phyloP scores from a whole-genome alignment of 2,797 vertebrate species.

The Fistularia tabacaria region DNA sequence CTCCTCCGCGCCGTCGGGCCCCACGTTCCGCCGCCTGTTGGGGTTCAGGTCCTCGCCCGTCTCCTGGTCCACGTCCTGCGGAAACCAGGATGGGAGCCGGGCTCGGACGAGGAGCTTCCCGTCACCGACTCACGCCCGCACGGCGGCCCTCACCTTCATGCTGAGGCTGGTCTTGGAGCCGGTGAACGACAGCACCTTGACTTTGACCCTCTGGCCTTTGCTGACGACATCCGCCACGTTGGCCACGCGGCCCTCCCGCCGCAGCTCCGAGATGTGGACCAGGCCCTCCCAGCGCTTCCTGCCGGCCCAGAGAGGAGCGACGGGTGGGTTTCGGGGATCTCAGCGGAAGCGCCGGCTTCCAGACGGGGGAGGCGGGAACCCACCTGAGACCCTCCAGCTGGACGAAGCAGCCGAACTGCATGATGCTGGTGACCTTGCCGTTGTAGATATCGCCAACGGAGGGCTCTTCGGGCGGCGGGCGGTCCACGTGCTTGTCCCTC shows the following conservation, averaged over 20 bases:
- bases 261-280: slow-evolving; percentile 96
- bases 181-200: slow-evolving; percentile 97
- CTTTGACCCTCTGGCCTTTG: slow-evolving; percentile 96
- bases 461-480: slow-evolving; percentile 92
- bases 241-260: slow-evolving; percentile 92
- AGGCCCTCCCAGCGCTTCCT: slow-evolving; percentile 98
- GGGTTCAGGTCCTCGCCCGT: slow-evolving; percentile 96
- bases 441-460: slow-evolving; percentile 96
- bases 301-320: neutral
- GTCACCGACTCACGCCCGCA: neutral
- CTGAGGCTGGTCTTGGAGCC: slow-evolving; percentile 98
- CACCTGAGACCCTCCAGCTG: slow-evolving; percentile 96
- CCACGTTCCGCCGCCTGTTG: slow-evolving; percentile 87
- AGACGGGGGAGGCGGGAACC: slow-evolving; percentile 14
- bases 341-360: neutral
- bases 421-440: slow-evolving; percentile 96
- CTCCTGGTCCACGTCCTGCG: slow-evolving; percentile 95
- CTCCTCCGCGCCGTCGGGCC: slow-evolving; percentile 85
- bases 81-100: too few species aligned
- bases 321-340: too few species aligned
- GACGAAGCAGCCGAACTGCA: slow-evolving; percentile 99
- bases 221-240: slow-evolving; percentile 97
- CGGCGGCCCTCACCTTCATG: slow-evolving; percentile 86
- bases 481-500: slow-evolving; percentile 94
- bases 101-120: neutral